A percentile compares a stretch with the other conserved stretches of the same genome.
These are phyloP conservation scores for Clusia tigrina DNA, from an alignment of 2,888 invertebrate genomes.

Conservation along the genomic window DNA sequence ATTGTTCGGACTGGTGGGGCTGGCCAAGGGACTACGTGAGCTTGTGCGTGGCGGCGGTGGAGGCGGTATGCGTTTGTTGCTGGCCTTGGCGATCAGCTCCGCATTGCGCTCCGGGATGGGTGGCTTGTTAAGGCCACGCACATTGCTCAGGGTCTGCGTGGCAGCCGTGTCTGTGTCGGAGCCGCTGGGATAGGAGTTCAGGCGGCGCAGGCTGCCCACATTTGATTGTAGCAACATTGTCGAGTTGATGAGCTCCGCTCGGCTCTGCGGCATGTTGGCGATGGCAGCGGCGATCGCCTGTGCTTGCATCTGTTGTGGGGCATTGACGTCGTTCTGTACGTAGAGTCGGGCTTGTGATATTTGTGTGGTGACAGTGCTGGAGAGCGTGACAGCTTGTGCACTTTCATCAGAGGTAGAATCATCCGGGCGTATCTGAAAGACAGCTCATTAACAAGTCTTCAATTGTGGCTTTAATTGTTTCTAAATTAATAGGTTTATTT, in stretches of 20 bases:
- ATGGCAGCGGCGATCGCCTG: neutral
- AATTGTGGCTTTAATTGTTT: too few relatives aligned
- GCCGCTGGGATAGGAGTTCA: slow-evolving; percentile 87
- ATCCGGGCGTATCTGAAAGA: slow-evolving; percentile 62
- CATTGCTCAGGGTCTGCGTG: slow-evolving; percentile 69
- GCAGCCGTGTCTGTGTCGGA: slow-evolving; percentile 83
- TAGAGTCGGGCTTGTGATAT: slow-evolving; percentile 63
- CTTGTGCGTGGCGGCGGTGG: slow-evolving; percentile 93
- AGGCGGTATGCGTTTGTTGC: slow-evolving; percentile 81
- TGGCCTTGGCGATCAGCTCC: slow-evolving; percentile 76
- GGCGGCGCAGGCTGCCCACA: slow-evolving; percentile 72
- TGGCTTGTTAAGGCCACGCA: slow-evolving; percentile 73
- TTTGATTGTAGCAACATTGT: slow-evolving; percentile 50
- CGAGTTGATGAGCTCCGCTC: slow-evolving; percentile 22
- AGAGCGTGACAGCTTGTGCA: slow-evolving; percentile 62
- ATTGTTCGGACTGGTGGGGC: slow-evolving; percentile 78
- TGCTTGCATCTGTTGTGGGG: slow-evolving; percentile 42
- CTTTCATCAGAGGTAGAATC: slow-evolving; percentile 65
- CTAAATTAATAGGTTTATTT: too few relatives aligned
- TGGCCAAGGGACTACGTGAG: slow-evolving; percentile 85
- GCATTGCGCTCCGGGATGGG: slow-evolving; percentile 84
- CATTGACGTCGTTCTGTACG: slow-evolving; percentile 48
- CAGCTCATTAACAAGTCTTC: too few relatives aligned
- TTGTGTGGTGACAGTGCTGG: slow-evolving; percentile 65
- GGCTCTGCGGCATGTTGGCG: neutral